These are phyloP conservation scores for Hemibagrus wyckioides DNA, from an alignment of 2,113 vertebrate genomes.

Conservation along the genomic window DNA sequence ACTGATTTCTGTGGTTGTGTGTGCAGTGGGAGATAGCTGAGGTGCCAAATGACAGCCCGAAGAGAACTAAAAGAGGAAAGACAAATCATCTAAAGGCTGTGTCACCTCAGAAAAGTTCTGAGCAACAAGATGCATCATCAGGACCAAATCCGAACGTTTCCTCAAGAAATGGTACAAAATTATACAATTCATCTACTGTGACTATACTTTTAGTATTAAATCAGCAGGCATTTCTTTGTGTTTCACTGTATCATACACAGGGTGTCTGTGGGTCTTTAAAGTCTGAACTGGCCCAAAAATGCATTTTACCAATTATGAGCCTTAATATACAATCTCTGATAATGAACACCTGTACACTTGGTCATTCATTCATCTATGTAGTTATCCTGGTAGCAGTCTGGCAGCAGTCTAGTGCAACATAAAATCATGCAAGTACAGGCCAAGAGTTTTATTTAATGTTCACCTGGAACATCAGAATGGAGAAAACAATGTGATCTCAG, in stretches of 20 bases:
- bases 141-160: slow-evolving; percentile 75
- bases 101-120: slow-evolving; percentile 88
- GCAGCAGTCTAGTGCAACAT: background rate
- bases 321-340: background rate
- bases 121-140: slow-evolving; percentile 77
- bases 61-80: slow-evolving; percentile 91
- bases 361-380: background rate
- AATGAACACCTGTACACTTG: background rate
- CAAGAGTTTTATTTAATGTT: background rate
- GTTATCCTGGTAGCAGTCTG: too few relatives aligned
- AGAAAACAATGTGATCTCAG: background rate
- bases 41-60: slow-evolving; percentile 90
- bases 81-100: slow-evolving; percentile 81
- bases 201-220: background rate
- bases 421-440: background rate
- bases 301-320: background rate
- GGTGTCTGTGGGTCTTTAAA: background rate
- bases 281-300: background rate
- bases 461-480: background rate
- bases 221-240: background rate
- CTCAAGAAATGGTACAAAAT: slow-evolving; percentile 80
- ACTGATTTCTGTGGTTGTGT: slow-evolving; percentile 9
- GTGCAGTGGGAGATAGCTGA: slow-evolving; percentile 95
- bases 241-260: background rate
- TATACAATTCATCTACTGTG: background rate